These are phyloP conservation scores for Calcarius ornatus DNA, from an alignment of 2,113 vertebrate genomes.

Conservation along the genomic window DNA sequence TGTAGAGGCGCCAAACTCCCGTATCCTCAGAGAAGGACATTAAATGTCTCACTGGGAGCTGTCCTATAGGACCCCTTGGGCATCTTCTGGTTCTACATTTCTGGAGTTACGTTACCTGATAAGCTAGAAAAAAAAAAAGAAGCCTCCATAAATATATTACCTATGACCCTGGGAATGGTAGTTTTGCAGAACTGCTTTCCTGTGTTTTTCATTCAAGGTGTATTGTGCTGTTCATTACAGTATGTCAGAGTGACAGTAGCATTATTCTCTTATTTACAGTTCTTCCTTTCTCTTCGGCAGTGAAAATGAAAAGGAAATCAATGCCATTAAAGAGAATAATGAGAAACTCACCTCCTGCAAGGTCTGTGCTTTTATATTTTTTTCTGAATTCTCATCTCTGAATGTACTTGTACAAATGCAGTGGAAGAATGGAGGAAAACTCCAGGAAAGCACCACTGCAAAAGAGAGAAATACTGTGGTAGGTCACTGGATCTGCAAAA, in stretches of 20 bases:
- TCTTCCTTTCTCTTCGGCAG: slow-evolving; percentile 47
- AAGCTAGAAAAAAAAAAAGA: not conserved
- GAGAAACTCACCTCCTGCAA: slow-evolving; percentile 51
- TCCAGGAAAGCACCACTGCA: not conserved
- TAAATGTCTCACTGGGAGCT: not conserved
- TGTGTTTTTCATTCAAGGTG: slow-evolving; percentile 36
- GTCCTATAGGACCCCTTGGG: not conserved
- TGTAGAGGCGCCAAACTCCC: not conserved
- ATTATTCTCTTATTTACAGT: slow-evolving; percentile 70
- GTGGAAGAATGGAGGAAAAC: not conserved
- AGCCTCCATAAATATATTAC: not conserved
- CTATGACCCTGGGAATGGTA: not conserved
- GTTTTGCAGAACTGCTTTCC: slow-evolving; percentile 10
- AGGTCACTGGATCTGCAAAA: not conserved
- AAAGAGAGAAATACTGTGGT: not conserved
- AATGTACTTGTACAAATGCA: not conserved
- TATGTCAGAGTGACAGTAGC: slow-evolving; percentile 53
- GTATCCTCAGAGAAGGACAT: not conserved
- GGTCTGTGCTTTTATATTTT: slow-evolving; percentile 14
- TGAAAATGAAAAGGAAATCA: slow-evolving; percentile 69
- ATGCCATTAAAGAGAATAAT: slow-evolving; percentile 68
- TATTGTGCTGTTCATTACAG: slow-evolving; percentile 43
- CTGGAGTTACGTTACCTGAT: not conserved
- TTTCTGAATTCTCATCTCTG: slow-evolving; percentile 10
- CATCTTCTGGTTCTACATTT: not conserved